Conservation (phyloP, 2,797 vertebrate genomes). For the Sciurus vulgaris region DNA sequence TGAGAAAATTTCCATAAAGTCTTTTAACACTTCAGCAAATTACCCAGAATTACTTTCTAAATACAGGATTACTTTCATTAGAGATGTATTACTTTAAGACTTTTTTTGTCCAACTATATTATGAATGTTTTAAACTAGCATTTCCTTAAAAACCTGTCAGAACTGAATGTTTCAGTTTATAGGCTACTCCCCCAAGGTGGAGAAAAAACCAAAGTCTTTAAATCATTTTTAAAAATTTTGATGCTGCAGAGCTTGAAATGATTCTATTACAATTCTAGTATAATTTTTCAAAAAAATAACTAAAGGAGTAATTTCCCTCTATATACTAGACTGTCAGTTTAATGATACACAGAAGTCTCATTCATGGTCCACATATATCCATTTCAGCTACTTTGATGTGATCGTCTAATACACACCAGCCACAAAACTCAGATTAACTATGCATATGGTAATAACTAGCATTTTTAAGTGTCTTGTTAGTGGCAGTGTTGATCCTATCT, state of each 20-base stretch:
- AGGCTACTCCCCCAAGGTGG: neutral
- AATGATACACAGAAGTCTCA: neutral
- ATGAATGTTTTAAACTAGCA: constrained; percentile 54
- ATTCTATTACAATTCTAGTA: neutral
- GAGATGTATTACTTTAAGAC: constrained; percentile 42
- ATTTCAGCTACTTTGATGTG: neutral
- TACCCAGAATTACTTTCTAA: constrained; percentile 48
- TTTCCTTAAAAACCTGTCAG: constrained; percentile 44
- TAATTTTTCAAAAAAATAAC: constrained; percentile 24
- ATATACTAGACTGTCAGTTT: neutral
- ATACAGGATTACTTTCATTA: constrained; percentile 55
- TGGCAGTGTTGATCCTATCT: neutral
- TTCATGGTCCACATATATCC: neutral
- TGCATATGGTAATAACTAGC: neutral
- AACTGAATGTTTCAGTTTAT: constrained; percentile 41
- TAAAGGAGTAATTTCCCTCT: neutral
- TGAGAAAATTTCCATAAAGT: constrained; percentile 60
- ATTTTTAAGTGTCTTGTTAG: neutral
- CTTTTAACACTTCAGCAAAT: constrained; percentile 63
- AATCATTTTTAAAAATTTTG: neutral
- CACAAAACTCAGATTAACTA: neutral
- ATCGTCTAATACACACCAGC: neutral
- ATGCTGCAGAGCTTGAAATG: constrained; percentile 8
- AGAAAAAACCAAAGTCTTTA: constrained; percentile 33
- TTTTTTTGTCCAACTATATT: constrained; percentile 39